Conservation (phyloP, 1,140 invertebrate species). For the Zophobas morio region DNA sequence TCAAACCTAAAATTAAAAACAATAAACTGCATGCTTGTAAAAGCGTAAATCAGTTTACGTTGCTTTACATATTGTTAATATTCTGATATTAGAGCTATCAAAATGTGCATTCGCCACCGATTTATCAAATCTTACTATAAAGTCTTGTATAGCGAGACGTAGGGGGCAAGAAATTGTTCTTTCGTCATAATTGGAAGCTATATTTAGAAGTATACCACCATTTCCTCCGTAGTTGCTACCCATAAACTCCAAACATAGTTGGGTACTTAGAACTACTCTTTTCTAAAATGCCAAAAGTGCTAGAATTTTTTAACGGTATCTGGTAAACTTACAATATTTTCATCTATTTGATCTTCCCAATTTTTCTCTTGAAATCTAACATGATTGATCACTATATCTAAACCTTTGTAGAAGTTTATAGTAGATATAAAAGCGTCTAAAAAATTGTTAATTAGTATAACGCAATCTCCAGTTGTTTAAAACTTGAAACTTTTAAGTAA, state of each 20-base stretch:
- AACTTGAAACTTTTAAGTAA: slow-evolving; percentile 22
- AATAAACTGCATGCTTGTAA: too few species aligned
- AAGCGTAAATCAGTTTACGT: not conserved
- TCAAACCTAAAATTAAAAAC: slow-evolving; percentile 62
- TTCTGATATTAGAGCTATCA: slow-evolving; percentile 5
- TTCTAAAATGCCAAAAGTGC: slow-evolving; percentile 3
- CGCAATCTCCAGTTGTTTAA: not conserved
- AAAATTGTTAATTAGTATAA: not conserved
- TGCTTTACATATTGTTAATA: slow-evolving; percentile 25
- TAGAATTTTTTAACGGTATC: not conserved
- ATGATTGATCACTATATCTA: slow-evolving; percentile 20
- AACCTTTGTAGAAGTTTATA: slow-evolving; percentile 19
- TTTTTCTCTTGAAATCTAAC: slow-evolving; percentile 20
- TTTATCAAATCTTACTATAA: slow-evolving; percentile 5
- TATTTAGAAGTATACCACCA: slow-evolving; percentile 11
- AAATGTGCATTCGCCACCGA: slow-evolving; percentile 28
- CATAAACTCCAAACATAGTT: slow-evolving; percentile 33
- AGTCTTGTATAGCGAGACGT: slow-evolving; percentile 6
- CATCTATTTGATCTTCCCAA: slow-evolving; percentile 26
- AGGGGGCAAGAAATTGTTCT: slow-evolving; percentile 4
- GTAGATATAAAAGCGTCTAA: slow-evolving; percentile 16
- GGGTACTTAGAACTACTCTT: slow-evolving; percentile 18
- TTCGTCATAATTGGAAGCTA: slow-evolving; percentile 18
- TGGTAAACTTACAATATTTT: slow-evolving; percentile 14
- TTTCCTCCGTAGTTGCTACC: slow-evolving; percentile 26